Percentiles rank a stretch among this genome's conserved stretches.
Evolutionary conservation across 1,140 invertebrate genomes (phyloP).

Genomic region (Eupristina koningsbergeri): DNA sequence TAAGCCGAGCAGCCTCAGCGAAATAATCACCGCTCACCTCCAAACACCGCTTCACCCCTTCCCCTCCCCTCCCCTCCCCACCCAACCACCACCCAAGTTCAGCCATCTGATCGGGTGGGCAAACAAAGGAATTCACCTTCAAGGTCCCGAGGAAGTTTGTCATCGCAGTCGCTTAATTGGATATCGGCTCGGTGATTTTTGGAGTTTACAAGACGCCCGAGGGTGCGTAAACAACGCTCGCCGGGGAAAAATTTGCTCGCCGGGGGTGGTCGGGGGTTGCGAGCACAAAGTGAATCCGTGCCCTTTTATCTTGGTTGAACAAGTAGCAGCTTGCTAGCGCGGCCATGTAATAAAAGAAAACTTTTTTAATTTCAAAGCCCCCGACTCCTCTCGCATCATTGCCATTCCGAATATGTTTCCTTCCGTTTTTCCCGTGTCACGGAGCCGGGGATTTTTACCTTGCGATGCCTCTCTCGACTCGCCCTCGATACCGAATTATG

Average conservation of each 20-base stretch:
- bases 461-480: too few relatives aligned
- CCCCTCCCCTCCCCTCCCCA: not conserved
- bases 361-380: constrained; percentile 50
- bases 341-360: constrained; percentile 46
- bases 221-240: constrained; percentile 1
- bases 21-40: too few relatives aligned
- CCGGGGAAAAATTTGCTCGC: not conserved
- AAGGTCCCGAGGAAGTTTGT: not conserved
- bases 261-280: too few relatives aligned
- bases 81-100: too few relatives aligned
- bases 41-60: not conserved
- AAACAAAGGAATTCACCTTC: not conserved
- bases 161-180: not conserved
- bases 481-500: too few relatives aligned
- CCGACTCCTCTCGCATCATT: constrained; percentile 6
- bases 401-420: constrained; percentile 47
- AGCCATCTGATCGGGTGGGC: too few relatives aligned
- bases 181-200: not conserved
- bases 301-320: constrained; percentile 32
- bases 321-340: constrained; percentile 45
- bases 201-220: not conserved
- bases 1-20: too few relatives aligned
- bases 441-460: not conserved
- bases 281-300: constrained; percentile 1
- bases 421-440: constrained; percentile 17